phyloP scores from a whole-genome alignment of 2,113 vertebrate species.

The Nannospalax galili region DNA sequence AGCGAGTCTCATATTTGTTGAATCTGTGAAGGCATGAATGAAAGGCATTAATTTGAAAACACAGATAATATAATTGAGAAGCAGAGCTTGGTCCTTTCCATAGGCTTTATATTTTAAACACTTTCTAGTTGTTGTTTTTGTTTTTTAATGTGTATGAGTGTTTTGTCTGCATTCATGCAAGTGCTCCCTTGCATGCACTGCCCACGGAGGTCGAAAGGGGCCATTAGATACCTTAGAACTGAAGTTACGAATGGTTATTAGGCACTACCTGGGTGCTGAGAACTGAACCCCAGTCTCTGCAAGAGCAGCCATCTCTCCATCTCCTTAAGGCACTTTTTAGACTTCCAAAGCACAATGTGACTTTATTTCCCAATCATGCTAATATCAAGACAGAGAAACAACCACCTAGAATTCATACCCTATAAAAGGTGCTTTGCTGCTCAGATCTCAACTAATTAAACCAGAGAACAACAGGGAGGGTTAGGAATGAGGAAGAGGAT shows the following conservation, averaged over 20 bases:
- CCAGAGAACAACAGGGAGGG: neutral
- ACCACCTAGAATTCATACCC: neutral
- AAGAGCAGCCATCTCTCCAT: no score
- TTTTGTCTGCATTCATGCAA: no score
- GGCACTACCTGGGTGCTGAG: no score
- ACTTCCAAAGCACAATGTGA: conserved; percentile 20
- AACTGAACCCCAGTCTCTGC: no score
- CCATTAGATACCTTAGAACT: no score
- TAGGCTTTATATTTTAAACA: neutral
- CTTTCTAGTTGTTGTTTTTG: no score
- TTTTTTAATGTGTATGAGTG: no score
- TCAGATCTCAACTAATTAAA: neutral
- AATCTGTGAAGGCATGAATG: neutral
- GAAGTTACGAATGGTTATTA: no score
- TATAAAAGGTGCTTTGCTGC: neutral
- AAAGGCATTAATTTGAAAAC: neutral
- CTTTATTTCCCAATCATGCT: neutral
- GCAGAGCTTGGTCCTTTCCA: neutral
- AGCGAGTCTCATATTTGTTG: neutral
- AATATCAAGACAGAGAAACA: neutral
- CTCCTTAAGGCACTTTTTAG: neutral
- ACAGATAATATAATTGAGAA: neutral
- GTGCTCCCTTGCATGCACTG: no score
- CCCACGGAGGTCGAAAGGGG: no score
- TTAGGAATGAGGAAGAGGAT: neutral